Evolutionary conservation across 2,113 vertebrate species (phyloP).

Genomic region (Tringa solitaria): DNA sequence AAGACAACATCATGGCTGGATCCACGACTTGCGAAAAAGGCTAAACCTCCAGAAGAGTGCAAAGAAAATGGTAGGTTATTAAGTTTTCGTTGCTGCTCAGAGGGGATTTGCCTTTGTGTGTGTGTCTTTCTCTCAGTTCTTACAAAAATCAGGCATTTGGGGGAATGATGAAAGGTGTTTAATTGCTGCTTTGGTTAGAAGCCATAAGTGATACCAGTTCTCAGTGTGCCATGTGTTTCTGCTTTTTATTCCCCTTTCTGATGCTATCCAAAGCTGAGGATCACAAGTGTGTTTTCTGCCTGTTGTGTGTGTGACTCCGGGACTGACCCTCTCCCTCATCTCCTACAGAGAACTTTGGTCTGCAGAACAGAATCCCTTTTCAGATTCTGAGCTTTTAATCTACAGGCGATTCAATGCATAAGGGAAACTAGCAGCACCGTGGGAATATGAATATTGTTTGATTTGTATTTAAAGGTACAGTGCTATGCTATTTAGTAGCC

Average conservation of each 20-base stretch:
- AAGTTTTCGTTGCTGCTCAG: conserved; percentile 68
- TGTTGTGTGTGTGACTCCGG: conserved; percentile 69
- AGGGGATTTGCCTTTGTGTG: conserved; percentile 57
- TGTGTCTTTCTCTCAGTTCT: conserved; percentile 28
- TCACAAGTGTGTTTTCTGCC: conserved; percentile 70
- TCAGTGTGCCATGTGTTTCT: conserved; percentile 71
- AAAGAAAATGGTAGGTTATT: conserved; percentile 95
- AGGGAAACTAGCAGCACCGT: conserved; percentile 59
- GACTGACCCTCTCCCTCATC: conserved; percentile 66
- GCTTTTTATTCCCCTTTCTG: conserved; percentile 64
- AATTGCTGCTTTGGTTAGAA: conserved; percentile 67
- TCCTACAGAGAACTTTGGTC: conserved; percentile 72
- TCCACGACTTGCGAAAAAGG: conserved; percentile 98
- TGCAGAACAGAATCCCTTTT: conserved; percentile 64
- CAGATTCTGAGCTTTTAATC: conserved; percentile 67
- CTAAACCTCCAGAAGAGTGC: conserved; percentile 98
- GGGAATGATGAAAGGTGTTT: conserved; percentile 58
- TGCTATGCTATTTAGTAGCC: conserved; percentile 50
- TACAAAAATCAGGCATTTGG: conserved; percentile 53
- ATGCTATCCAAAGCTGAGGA: conserved; percentile 62
- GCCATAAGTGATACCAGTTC: conserved; percentile 67
- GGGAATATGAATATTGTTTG: conserved; percentile 69
- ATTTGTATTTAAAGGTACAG: conserved; percentile 69
- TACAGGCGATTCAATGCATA: conserved; percentile 57
- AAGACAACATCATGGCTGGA: conserved; percentile 99